phyloP scores from a whole-genome alignment of 2,888 invertebrate genomes.

The Spisula solida region DNA sequence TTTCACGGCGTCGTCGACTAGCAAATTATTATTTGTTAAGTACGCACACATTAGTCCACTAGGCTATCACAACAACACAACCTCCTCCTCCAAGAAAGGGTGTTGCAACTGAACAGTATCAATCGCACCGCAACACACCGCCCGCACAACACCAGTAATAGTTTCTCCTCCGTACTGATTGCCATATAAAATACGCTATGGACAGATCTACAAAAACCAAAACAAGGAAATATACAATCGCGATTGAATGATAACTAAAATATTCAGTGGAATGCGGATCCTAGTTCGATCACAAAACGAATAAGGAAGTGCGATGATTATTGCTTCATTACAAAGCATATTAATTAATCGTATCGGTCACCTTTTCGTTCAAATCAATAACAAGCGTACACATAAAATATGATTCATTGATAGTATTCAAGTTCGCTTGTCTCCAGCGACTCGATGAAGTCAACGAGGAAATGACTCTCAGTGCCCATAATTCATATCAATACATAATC shows the following conservation, averaged over 20 bases:
- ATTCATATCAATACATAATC: conserved; percentile 10
- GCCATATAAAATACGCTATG: neutral
- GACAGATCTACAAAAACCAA: neutral
- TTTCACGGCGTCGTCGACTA: too few species aligned
- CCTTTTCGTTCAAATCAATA: conserved; percentile 13
- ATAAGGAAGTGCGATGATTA: neutral
- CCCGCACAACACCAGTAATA: too few species aligned
- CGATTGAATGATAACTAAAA: neutral
- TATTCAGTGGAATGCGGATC: neutral
- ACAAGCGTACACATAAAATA: neutral
- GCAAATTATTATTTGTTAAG: too few species aligned
- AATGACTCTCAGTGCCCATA: neutral
- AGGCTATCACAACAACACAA: too few species aligned
- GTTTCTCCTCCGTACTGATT: neutral
- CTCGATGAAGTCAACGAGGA: neutral
- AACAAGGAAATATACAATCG: neutral
- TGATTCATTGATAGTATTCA: conserved; percentile 2
- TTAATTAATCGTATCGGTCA: conserved; percentile 7
- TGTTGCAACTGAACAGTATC: too few species aligned
- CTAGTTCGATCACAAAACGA: neutral
- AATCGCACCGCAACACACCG: too few species aligned
- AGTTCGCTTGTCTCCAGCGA: neutral
- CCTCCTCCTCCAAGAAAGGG: too few species aligned
- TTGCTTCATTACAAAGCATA: neutral
- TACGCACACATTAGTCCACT: too few species aligned